Evolutionary conservation across 2,888 invertebrate genomes (phyloP), one percentile per base, ranked within the genome.

Genomic region (Folsomia candida): DNA sequence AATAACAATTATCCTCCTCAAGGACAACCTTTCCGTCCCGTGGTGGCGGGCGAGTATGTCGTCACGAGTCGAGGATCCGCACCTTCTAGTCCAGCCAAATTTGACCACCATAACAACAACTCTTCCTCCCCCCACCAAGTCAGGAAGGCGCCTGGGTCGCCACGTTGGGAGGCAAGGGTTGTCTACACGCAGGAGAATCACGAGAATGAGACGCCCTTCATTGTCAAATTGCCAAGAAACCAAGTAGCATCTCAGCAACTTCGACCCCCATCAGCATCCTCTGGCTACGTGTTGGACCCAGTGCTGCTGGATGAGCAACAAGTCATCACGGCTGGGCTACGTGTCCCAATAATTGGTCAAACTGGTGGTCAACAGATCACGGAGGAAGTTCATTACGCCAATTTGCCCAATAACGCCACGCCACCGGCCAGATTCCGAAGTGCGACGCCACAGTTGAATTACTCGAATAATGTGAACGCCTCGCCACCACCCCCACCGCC

Each of bases 161-260:
- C 74, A 18, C 66, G 75, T 62, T 80, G 78, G 78, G 80, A 80
- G 67, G 77, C 80, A 9, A 69, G 78, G 54, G 70, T 80, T 68
- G 76, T 80, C 62, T 80, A 80, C 73, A 74, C 74, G 9, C 75
- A 78, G 60, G 77, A 78, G 58, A 74, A 72, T 28, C 51, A 68
- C 57, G 73, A 73, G 64, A 73, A 70, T 29, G 70, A 70, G 63
- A 71, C 73, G 22, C 77, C 78, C 24, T 74, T 75, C 28, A 63
- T 75, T 11, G 76, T 78, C 26, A 74, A 76, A 54, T 65, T 78
- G 11, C 78, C 77, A 24, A 76, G 69, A 66, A 69, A 65, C n/a
- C 68, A 65, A 59, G 67, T 68, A 69, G 37, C 63, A 28, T 61
- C 68, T 47, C 27, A 22, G n/a, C 57, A 57, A 66, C 27, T 26